A percentile compares a stretch with the other conserved stretches of the same genome.
Evolutionary conservation across 2,113 vertebrate genomes (phyloP).

Genomic region (Syrrhaptes paradoxus): DNA sequence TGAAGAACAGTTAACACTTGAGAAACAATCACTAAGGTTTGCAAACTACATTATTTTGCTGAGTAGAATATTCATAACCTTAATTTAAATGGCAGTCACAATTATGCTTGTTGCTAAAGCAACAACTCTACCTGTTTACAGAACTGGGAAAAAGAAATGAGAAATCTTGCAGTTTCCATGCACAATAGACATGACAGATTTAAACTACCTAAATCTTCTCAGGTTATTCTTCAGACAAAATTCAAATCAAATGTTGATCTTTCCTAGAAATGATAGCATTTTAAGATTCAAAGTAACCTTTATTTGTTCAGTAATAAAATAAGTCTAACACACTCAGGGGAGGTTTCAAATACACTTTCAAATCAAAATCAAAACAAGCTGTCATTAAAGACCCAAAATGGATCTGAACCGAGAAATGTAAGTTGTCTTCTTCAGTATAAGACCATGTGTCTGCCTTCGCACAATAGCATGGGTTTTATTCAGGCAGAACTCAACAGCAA

Average conservation of each 20-base stretch:
- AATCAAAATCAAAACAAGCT: not conserved
- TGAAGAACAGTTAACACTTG: not conserved
- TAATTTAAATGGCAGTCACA: slow-evolving; percentile 26
- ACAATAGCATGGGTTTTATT: not conserved
- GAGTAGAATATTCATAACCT: not conserved
- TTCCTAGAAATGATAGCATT: not conserved
- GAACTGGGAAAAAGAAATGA: not conserved
- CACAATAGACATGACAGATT: not conserved
- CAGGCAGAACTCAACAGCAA: not conserved
- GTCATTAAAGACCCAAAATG: not conserved
- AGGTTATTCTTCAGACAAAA: not conserved
- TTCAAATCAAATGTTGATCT: not conserved
- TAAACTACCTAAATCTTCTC: not conserved
- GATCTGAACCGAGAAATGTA: not conserved
- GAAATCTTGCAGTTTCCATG: not conserved
- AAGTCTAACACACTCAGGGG: not conserved
- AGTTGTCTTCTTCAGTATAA: not conserved
- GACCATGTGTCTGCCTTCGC: not conserved
- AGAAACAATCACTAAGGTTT: not conserved
- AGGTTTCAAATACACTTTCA: not conserved
- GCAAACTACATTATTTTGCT: not conserved
- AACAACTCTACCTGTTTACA: slow-evolving; percentile 3
- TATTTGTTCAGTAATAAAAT: not conserved
- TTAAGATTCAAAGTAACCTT: not conserved
- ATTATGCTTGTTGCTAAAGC: slow-evolving; percentile 46